Base-by-base conservation (phyloP, 2,888 invertebrate species). In the Machimus atricapillus region DNA sequence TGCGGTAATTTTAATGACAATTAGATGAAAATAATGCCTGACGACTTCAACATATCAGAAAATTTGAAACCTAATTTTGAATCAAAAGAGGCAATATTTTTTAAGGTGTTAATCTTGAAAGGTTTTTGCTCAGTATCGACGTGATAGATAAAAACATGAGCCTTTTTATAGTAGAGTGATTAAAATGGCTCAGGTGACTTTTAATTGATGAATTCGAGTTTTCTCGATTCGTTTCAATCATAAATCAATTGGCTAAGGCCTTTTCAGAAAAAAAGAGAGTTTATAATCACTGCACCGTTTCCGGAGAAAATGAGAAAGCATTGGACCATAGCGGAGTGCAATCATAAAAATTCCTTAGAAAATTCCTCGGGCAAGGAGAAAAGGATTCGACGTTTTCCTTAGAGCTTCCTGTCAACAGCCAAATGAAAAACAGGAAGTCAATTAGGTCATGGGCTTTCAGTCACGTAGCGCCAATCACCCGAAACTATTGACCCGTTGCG, bases 371-470 rank as follows among this genome's bases (percentile, higher is more conserved):
- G 23, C 23, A 23, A 66, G 12, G 23, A 3, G 12, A 66, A 27
- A 66, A 66, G 66, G 66, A 66, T 66, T 66, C 66, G 23, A 66
- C 66, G 66, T 23, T 66, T 66, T 66, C 12, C 66, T 66, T 19
- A 9, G 66, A 27, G 8, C 7, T 56, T 56, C 19, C 56, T 56
- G 66, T 66, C 27, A 66, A 66, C 23, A 23, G 23, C 66, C 12
- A 66, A 76, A 43, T 43, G 43, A 78, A 43, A 78, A 78, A 19
- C 46, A 78, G 46, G 78, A 78, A 78, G 43, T 78, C 78, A 78
- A 37, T 76, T 76, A 76, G 76, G 76, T 76, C 76, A 76, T 16
- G 76, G 76, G 40, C 37, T 37, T 78, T 78, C 78, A 43, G 78
- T 40, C 78, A 78, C 78, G 78, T 78, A 37, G 40, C 46, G 37